Evolutionary conservation across 2,113 vertebrate species (phyloP).

Genomic region (Dipodomys stephensi): DNA sequence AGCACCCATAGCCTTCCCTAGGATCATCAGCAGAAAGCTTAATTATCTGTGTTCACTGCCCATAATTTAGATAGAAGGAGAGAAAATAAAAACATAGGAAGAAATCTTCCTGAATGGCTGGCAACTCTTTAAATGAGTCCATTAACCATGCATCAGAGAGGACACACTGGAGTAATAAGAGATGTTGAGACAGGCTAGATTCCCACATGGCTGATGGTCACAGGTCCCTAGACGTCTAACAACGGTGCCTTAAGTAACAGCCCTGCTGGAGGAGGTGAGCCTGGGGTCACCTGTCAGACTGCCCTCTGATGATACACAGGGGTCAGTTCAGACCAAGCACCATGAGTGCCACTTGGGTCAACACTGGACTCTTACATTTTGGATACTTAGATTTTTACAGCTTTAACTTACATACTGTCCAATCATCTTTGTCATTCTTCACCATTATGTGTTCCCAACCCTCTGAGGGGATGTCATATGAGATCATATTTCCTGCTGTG

Average conservation of each 20-base stretch:
- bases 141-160: conserved; percentile 54
- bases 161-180: background rate
- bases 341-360: conserved; percentile 83
- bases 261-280: conserved; percentile 49
- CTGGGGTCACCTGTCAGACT: conserved; percentile 79
- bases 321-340: conserved; percentile 79
- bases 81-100: conserved; percentile 3
- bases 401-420: conserved; percentile 39
- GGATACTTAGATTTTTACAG: conserved; percentile 71
- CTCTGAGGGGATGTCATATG: conserved; percentile 18
- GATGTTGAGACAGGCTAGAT: background rate
- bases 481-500: conserved; percentile 59
- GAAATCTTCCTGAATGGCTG: conserved; percentile 2
- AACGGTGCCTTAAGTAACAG: conserved; percentile 57
- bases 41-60: conserved; percentile 9
- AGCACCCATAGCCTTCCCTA: background rate
- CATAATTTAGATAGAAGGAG: background rate
- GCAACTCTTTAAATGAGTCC: background rate
- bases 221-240: background rate
- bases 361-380: conserved; percentile 85
- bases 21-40: background rate
- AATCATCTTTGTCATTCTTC: conserved; percentile 53
- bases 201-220: background rate
- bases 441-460: conserved; percentile 53
- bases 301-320: conserved; percentile 84